Conservation (phyloP, 2,797 vertebrate genomes). For the Channa striata region DNA sequence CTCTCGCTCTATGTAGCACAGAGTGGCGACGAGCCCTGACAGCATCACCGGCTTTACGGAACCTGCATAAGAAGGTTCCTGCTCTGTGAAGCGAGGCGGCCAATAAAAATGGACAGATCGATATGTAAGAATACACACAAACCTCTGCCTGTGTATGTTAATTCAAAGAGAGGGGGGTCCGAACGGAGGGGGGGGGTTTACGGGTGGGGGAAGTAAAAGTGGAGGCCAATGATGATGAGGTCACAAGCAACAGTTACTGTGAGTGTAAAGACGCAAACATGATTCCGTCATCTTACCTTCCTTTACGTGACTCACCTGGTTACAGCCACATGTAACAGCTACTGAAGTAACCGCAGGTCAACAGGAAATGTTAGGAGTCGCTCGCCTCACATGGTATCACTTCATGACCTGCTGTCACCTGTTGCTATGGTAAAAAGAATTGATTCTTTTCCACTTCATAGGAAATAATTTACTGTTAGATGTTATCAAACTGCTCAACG, state of each 20-base stretch:
- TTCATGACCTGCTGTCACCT: no score
- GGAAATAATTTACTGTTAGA: no score
- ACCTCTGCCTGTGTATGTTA: slow-evolving; percentile 65
- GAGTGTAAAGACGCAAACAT: neutral
- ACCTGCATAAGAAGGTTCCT: slow-evolving; percentile 61
- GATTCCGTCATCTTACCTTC: neutral
- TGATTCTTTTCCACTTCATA: no score
- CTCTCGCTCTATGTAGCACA: slow-evolving; percentile 56
- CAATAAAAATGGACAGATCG: slow-evolving; percentile 79
- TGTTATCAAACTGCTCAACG: no score
- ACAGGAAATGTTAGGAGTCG: no score
- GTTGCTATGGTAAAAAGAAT: no score
- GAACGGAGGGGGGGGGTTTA: slow-evolving; percentile 31
- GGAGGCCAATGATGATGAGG: no score
- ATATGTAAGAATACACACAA: slow-evolving; percentile 69
- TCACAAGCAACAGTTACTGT: no score
- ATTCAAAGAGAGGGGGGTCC: slow-evolving; percentile 46
- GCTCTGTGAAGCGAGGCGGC: slow-evolving; percentile 47
- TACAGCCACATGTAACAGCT: neutral
- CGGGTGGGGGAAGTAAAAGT: neutral
- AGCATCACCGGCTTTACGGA: slow-evolving; percentile 63
- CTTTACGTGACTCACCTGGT: no score
- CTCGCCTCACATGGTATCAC: no score
- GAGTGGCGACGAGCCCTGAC: slow-evolving; percentile 69
- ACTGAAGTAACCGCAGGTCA: no score